These are phyloP conservation scores for Mionectes olivaceus DNA, from an alignment of 2,797 vertebrate genomes.

Conservation along the genomic window DNA sequence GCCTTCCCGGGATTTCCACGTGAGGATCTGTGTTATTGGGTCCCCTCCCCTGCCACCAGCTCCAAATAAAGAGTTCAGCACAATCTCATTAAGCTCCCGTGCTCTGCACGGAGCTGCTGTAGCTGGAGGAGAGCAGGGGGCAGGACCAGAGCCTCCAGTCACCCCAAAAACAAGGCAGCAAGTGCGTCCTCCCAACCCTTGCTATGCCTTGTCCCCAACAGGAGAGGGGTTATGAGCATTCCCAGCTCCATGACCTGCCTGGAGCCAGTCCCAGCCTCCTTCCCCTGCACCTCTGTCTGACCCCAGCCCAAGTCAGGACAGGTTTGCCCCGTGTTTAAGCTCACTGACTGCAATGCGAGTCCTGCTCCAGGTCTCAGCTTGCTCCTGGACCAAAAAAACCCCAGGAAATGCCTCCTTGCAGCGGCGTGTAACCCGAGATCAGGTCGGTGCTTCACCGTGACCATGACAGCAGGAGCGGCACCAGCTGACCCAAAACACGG, in stretches of 20 bases:
- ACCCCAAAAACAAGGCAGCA: background rate
- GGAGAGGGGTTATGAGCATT: background rate
- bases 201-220: rapidly evolving
- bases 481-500: rapidly evolving
- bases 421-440: background rate
- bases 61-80: background rate
- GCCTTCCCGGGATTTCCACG: background rate
- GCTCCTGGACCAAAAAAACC: background rate
- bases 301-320: background rate
- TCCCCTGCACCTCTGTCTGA: rapidly evolving
- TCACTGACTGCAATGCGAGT: background rate
- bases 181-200: background rate
- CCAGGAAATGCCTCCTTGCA: rapidly evolving
- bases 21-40: slow-evolving; percentile 47
- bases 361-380: background rate
- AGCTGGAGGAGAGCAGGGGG: background rate
- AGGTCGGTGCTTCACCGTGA: rapidly evolving
- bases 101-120: rapidly evolving
- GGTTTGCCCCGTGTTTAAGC: rapidly evolving
- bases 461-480: background rate
- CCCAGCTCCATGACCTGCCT: background rate
- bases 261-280: background rate
- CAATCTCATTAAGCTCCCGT: background rate
- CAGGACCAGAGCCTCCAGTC: rapidly evolving
- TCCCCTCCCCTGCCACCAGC: slow-evolving; percentile 53